Evolutionary conservation across 2,888 invertebrate species (phyloP), one percentile per base, ranked within the genome.

Genomic region (Pherbina coryleti): DNA sequence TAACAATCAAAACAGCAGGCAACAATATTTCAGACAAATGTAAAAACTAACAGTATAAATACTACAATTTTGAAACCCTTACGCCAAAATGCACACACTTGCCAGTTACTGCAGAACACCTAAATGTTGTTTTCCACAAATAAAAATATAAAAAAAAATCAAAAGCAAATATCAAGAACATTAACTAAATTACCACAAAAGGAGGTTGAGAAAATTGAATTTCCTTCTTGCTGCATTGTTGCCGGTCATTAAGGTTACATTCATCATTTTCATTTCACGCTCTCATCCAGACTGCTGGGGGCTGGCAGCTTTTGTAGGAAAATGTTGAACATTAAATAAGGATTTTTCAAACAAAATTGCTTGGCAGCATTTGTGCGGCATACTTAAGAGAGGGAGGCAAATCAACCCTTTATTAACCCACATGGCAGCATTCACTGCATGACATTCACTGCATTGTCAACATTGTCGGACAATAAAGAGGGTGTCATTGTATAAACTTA

Each of bases 211-310:
- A 70, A 67, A 70, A 70, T 70, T 70, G 53, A 53, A 70, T 70
- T 70, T 70, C 70, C 70, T 31, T 19, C 31, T 28, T n/a, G 11
- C 53, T 53, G 51, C 70, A 70, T 70, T 70, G 70, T 70, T 70
- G 70, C 70, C 28, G 70, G 70, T 70, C 70, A 70, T 70, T 70
- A 70, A 53, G 70, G 55, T 31, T 53, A 31, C 70, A 70, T 70
- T 70, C 34, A 60, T 60, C 57, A 60, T 60, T 60, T 19, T 22
- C 57, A 60, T 44, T 44, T 44, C 14, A 44, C 44, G 44, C 44
- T 44, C 44, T 44, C 44, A 44, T 11, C 44, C 44, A 44, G 44
- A 44, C 11, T 44, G 44, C 44, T 44, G 44, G 44, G 44, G 44
- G 44, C 44, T 44, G 44, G 14, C 44, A 44, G 11, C 44, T 11